phyloP scores from a whole-genome alignment of 1,140 invertebrate species.

The Coelopa frigida region DNA sequence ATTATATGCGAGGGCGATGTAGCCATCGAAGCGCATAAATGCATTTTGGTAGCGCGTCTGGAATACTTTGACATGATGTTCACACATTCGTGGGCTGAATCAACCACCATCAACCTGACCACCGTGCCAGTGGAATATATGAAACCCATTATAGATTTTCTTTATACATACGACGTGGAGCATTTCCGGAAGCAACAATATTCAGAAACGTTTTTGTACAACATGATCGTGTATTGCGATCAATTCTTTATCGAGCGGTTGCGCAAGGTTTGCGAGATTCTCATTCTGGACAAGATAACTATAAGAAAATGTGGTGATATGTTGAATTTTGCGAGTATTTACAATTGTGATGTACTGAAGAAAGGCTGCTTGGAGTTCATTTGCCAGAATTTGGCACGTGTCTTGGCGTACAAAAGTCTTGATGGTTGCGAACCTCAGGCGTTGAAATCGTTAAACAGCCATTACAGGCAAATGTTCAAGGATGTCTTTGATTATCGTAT shows the following conservation, averaged over 20 bases:
- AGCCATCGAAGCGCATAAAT: slow-evolving; percentile 59
- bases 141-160: slow-evolving; percentile 53
- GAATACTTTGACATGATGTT: slow-evolving; percentile 70
- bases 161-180: slow-evolving; percentile 54
- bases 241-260: slow-evolving; percentile 56
- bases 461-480: slow-evolving; percentile 47
- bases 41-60: slow-evolving; percentile 57
- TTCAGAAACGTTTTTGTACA: slow-evolving; percentile 48
- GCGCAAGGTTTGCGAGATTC: slow-evolving; percentile 55
- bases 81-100: slow-evolving; percentile 57
- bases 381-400: slow-evolving; percentile 53
- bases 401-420: slow-evolving; percentile 54
- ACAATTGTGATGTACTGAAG: slow-evolving; percentile 56
- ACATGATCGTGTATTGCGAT: slow-evolving; percentile 58
- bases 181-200: slow-evolving; percentile 48
- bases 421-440: slow-evolving; percentile 52
- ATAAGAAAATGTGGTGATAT: slow-evolving; percentile 61
- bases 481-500: slow-evolving; percentile 44
- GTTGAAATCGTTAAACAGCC: slow-evolving; percentile 50
- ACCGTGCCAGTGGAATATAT: slow-evolving; percentile 43
- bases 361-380: slow-evolving; percentile 57
- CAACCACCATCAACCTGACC: slow-evolving; percentile 37
- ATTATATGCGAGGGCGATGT: slow-evolving; percentile 50
- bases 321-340: slow-evolving; percentile 54
- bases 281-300: slow-evolving; percentile 51